Base-by-base conservation (phyloP, 2,113 vertebrate species). In the Vireo altiloquus region DNA sequence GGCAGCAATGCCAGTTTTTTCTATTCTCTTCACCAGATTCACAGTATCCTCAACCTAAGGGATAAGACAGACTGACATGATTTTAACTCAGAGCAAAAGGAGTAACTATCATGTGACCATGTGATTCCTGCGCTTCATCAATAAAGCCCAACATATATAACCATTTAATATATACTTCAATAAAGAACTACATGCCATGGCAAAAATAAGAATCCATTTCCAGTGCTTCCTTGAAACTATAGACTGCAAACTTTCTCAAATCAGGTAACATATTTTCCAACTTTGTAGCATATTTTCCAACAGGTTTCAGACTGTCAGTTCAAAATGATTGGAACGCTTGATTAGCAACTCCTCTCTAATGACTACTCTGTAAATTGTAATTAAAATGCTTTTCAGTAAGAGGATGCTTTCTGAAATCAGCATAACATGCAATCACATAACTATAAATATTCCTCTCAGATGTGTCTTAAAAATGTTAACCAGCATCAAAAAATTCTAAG, bases 1-100 rank as follows among this genome's bases (percentile, higher is more conserved):
- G 13, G 99, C 99, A 17, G 99, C 97, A 37, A 99, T 98, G 35
- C 99, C 99, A 3, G 99, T 99, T 94, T 87, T 98, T 92, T 99
- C 98, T 80, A 99, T 99, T 89, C 98, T 98, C 95, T 97, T 98
- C 28, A 99, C 99, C 91, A 99, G 97, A 37, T 63, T 94, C 68
- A 99, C 40, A 0, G 99, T 99, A 33, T 99, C 99, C 90, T 99
- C 98, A 83, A 99, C 65, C 99, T 99, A 94, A 91, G 90, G 79
- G 31, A 74, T 20, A 88, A 30, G 18, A 91, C 6, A 68, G 46
- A n/a, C 64, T 25, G 22, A 87, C 28, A 33, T 18, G 50, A 87
- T 46, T 90, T 72, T 76, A 71, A 39, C 37, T 70, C 54, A 86
- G 68, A 87, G 46, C 64, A 77, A 63, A 70, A 96, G 21, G 25